Evolutionary conservation across 2,888 invertebrate genomes (phyloP).

Genomic region (Palloptera scutellata): DNA sequence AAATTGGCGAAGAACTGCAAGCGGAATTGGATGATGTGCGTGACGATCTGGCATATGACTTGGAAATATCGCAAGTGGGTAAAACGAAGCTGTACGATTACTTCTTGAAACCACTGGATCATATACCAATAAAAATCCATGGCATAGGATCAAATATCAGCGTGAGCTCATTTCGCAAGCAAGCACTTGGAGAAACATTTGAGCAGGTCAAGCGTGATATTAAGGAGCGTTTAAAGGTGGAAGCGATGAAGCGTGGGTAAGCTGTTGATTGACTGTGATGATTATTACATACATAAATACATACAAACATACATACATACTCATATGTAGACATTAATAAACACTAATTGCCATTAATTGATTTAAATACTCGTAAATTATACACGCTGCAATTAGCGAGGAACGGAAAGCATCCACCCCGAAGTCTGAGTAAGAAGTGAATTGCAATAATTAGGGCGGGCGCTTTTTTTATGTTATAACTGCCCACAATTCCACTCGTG

Average conservation of each 20-base stretch:
- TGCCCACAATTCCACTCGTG: no score
- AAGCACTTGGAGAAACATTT: slow-evolving; percentile 70
- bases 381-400: slow-evolving; percentile 22
- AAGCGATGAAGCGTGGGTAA: slow-evolving; percentile 61
- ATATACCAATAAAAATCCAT: slow-evolving; percentile 70
- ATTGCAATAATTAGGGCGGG: no score
- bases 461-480: no score
- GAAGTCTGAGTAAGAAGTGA: slow-evolving; percentile 24
- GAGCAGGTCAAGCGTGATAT: slow-evolving; percentile 68
- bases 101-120: slow-evolving; percentile 73
- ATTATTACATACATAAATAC: no score
- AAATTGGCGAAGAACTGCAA: slow-evolving; percentile 70
- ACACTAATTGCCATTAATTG: no score
- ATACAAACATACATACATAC: background rate
- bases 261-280: slow-evolving; percentile 23
- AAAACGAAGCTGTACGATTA: slow-evolving; percentile 71
- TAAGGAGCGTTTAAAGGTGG: slow-evolving; percentile 69
- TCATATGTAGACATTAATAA: no score
- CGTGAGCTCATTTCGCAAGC: slow-evolving; percentile 69
- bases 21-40: slow-evolving; percentile 71
- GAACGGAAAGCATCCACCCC: slow-evolving; percentile 6
- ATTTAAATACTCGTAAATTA: background rate
- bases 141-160: slow-evolving; percentile 66
- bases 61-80: slow-evolving; percentile 74
- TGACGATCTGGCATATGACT: slow-evolving; percentile 73